Base-by-base conservation (phyloP, 2,888 invertebrate genomes). In the Scaptomyza cyrtandrae region DNA sequence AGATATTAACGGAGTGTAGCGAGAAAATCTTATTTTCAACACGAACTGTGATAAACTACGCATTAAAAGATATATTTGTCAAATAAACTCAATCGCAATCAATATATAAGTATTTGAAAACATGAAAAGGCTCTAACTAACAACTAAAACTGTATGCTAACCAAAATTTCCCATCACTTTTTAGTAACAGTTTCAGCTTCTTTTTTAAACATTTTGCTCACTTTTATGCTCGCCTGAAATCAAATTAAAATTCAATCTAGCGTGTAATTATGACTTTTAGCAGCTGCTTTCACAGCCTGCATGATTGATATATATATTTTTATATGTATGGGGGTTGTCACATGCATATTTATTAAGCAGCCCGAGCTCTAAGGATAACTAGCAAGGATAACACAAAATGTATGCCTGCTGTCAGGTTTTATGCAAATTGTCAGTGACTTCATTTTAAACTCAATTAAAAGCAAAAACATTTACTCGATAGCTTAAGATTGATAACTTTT, bases 191-290 rank as follows among this genome's bases (percentile, higher is more conserved):
- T 6, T 16, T 16, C 10, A n/a, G 14, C 39, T 1, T 31, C 39
- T 7, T 16, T 16, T 27, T 43, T 0, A 24, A 9, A 9, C 14
- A 16, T 9, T 19, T 54, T 31, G 14, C 14, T 19, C 13, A 50
- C 27, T 44, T 44, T 13, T 24, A 11, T 0, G 11, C 14, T 57
- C 4, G 49, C 14, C n/a, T n/a, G 58, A 84, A 91, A 91, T 91
- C 83, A 84, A 90, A 90, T 91, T 91, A 90, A 91, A 91, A 91
- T 88, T 86, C 90, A 91, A 91, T 91, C 90, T 91, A 80, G 85
- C 90, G 87, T 89, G 88, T 91, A 89, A 90, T 91, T 91, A 90
- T 91, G 88, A 88, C 87, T 86, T 90, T 81, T 81, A 83, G 85
- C 82, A 90, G 75, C 60, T 76, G 71, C 71, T 52, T 63, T 39